These are phyloP conservation scores for Heliconius hewitsoni DNA, from an alignment of 1,140 invertebrate species.

Conservation along the genomic window DNA sequence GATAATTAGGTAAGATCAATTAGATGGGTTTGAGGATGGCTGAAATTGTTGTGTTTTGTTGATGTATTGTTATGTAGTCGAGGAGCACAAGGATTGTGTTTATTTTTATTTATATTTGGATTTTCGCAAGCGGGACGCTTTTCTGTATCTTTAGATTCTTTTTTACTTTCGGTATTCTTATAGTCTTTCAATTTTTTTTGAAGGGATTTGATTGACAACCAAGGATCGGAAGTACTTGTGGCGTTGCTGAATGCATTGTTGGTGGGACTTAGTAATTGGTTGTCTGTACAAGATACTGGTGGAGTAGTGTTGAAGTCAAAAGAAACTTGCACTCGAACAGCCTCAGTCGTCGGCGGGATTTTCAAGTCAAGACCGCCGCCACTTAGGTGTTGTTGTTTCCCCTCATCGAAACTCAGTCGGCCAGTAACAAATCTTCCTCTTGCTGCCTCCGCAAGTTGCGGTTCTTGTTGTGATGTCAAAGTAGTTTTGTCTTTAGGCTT, in stretches of 20 bases:
- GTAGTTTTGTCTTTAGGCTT: neutral
- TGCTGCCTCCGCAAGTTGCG: neutral
- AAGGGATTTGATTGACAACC: slow-evolving; percentile 4
- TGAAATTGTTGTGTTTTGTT: neutral
- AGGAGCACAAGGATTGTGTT: neutral
- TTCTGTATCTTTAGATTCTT: neutral
- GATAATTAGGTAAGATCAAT: neutral
- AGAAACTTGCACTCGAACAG: neutral
- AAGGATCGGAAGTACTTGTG: neutral
- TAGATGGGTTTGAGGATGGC: neutral
- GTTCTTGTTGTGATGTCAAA: neutral
- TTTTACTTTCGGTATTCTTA: neutral
- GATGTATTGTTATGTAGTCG: neutral
- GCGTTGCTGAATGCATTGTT: neutral
- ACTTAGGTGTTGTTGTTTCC: neutral
- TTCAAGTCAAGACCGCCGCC: neutral
- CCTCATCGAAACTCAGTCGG: neutral
- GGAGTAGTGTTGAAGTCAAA: neutral
- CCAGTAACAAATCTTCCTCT: neutral
- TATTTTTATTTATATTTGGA: neutral
- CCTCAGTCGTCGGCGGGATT: neutral
- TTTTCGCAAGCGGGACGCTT: neutral
- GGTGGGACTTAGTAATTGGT: neutral
- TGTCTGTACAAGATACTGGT: neutral
- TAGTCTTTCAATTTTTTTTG: neutral